phyloP scores from a whole-genome alignment of 2,797 vertebrate species.

The Peromyscus nudipes region DNA sequence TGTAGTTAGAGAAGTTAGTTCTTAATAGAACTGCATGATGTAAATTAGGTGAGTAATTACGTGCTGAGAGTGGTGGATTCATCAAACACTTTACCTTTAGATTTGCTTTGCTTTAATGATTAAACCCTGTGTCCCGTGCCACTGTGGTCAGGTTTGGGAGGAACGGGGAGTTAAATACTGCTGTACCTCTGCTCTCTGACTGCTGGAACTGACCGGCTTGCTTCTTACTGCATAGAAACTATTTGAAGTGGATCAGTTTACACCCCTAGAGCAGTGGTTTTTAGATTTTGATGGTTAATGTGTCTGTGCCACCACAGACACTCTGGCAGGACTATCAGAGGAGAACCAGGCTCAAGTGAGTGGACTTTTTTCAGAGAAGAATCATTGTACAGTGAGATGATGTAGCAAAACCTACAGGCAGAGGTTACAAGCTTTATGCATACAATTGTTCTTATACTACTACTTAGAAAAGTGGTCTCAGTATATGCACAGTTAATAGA shows the following conservation, averaged over 20 bases:
- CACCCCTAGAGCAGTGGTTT: conserved; percentile 79
- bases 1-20: conserved; percentile 83
- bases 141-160: conserved; percentile 76
- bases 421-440: conserved; percentile 29
- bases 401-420: not conserved
- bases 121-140: conserved; percentile 82
- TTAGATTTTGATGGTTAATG: conserved; percentile 73
- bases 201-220: conserved; percentile 28
- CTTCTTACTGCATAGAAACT: conserved; percentile 81
- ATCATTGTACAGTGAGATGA: conserved; percentile 11
- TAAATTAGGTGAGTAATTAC: conserved; percentile 84
- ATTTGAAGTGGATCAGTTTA: conserved; percentile 79
- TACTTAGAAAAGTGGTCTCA: not conserved
- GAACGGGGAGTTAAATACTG: conserved; percentile 65
- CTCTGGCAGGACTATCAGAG: conserved; percentile 26
- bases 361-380: conserved; percentile 51
- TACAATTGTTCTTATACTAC: not conserved
- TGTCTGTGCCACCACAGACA: conserved; percentile 57
- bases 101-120: conserved; percentile 85
- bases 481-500: not conserved
- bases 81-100: conserved; percentile 75
- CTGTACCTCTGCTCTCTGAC: conserved; percentile 63
- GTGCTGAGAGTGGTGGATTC: conserved; percentile 63
- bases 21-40: conserved; percentile 80
- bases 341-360: conserved; percentile 46